phyloP scores from a whole-genome alignment of 2,113 vertebrate species.

The Trematocara marginatum region DNA sequence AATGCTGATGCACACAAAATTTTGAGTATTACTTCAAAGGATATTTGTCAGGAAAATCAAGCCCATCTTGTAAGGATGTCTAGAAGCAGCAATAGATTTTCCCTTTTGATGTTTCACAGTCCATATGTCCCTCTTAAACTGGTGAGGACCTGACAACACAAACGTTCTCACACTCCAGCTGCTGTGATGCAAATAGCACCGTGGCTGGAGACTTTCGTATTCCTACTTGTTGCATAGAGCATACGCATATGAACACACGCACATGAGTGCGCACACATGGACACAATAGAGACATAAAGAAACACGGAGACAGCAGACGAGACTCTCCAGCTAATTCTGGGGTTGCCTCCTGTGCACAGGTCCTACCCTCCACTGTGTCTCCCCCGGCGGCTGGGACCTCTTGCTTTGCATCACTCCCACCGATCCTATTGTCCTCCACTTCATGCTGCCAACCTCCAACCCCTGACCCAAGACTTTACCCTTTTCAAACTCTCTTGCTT shows the following conservation, averaged over 20 bases:
- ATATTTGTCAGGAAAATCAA: background rate
- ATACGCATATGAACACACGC: slow-evolving; percentile 21
- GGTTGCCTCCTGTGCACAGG: slow-evolving; percentile 51
- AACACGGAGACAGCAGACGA: slow-evolving; percentile 43
- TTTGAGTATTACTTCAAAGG: background rate
- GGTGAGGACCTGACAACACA: background rate
- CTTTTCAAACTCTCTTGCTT: slow-evolving; percentile 17
- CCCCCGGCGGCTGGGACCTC: slow-evolving; percentile 50
- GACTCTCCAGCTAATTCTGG: slow-evolving; percentile 51
- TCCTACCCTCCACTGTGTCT: slow-evolving; percentile 12
- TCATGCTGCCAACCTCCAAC: slow-evolving; percentile 59
- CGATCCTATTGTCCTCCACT: slow-evolving; percentile 43
- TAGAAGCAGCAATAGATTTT: background rate
- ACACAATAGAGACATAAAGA: slow-evolving; percentile 59
- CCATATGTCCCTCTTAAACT: background rate
- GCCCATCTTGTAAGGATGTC: background rate
- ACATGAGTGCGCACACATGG: slow-evolving; percentile 14
- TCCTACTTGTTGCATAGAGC: slow-evolving; percentile 27
- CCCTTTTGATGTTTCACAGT: background rate
- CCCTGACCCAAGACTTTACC: slow-evolving; percentile 60
- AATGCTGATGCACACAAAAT: background rate
- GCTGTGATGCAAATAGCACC: slow-evolving; percentile 18
- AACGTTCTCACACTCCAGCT: slow-evolving; percentile 41
- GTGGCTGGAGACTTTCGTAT: slow-evolving; percentile 12
- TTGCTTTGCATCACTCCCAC: slow-evolving; percentile 25